Evolutionary conservation across 2,113 vertebrate species (phyloP).

Genomic region (Cepphus grylle): DNA sequence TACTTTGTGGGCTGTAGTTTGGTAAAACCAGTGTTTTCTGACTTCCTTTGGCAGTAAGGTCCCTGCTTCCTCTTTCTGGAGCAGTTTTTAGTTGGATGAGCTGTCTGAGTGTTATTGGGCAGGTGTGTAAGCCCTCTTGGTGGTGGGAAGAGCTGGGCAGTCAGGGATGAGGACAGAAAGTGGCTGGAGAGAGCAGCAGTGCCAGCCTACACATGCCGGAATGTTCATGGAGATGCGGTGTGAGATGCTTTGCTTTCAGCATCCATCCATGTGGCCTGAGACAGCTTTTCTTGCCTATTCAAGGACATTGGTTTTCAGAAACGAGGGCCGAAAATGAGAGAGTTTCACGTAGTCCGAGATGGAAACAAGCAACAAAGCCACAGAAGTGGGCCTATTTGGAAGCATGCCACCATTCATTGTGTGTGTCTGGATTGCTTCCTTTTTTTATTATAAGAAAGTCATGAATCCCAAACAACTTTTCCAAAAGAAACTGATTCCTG

Average conservation of each 20-base stretch:
- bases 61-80: not conserved
- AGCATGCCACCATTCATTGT: not conserved
- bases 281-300: not conserved
- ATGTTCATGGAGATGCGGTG: not conserved
- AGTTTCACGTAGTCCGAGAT: not conserved
- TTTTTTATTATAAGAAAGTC: not conserved
- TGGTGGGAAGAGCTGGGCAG: not conserved
- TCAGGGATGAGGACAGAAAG: not conserved
- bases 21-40: not conserved
- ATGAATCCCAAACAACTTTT: not conserved
- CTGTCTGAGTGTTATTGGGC: not conserved
- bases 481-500: not conserved
- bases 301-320: not conserved
- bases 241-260: not conserved
- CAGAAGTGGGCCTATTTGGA: not conserved
- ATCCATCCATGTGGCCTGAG: not conserved
- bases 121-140: not conserved
- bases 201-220: accelerated
- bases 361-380: not conserved
- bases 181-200: not conserved
- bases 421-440: not conserved
- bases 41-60: not conserved
- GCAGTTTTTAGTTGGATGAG: not conserved
- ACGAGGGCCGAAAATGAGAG: not conserved
- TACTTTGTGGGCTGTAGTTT: not conserved